These are phyloP conservation scores for Neolamprologus fasciatus DNA, from an alignment of 2,113 vertebrate species.

Conservation along the genomic window DNA sequence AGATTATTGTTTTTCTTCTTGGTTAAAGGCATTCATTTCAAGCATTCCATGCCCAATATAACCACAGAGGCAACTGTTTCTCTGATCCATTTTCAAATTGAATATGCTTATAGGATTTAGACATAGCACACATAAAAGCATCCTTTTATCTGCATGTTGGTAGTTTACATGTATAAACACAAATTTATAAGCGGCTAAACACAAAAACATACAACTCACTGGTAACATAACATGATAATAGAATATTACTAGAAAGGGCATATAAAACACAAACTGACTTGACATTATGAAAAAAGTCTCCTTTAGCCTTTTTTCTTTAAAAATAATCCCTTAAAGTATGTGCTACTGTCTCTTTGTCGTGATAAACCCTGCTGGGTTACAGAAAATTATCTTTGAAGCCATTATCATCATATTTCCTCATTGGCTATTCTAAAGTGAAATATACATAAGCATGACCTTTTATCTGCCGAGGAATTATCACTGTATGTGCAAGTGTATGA, in stretches of 20 bases:
- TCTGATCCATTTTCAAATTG: constrained; percentile 25
- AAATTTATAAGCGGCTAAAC: neutral
- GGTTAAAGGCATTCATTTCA: constrained; percentile 6
- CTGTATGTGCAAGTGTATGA: neutral
- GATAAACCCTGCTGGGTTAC: constrained; percentile 1
- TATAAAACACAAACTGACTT: neutral
- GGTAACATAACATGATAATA: neutral
- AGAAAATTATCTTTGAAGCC: constrained; percentile 21
- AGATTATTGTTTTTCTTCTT: constrained; percentile 1
- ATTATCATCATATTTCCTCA: constrained; percentile 41
- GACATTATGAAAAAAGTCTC: neutral
- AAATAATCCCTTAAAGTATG: neutral
- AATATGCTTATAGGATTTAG: constrained; percentile 6
- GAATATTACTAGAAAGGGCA: neutral
- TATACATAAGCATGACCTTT: constrained; percentile 39
- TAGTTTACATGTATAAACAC: neutral
- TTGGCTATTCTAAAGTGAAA: constrained; percentile 33
- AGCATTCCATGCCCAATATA: constrained; percentile 13
- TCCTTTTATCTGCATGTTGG: neutral
- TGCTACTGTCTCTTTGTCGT: neutral
- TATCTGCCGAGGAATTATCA: constrained; percentile 1
- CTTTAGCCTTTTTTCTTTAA: neutral
- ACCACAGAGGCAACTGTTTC: constrained; percentile 10
- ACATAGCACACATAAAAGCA: neutral
- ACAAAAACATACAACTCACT: neutral